Evolutionary conservation across 2,888 invertebrate species (phyloP).

Genomic region (Coleophora flavipennella): DNA sequence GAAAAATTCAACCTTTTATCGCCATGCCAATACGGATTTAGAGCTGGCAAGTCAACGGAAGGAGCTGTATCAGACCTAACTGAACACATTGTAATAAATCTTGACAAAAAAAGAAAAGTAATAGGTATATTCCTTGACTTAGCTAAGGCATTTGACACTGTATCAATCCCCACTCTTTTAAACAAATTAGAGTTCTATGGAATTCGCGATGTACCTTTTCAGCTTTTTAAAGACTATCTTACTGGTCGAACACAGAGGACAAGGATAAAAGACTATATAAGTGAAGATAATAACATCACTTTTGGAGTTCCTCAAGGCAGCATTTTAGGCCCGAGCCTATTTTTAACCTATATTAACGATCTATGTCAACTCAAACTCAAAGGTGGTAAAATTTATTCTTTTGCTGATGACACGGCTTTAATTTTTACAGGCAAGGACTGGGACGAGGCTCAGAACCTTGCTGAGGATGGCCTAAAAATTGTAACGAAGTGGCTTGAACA

Average conservation of each 20-base stretch:
- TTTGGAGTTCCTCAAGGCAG: neutral
- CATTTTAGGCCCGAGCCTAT: neutral
- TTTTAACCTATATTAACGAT: neutral
- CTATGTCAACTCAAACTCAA: no score
- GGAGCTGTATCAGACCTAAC: neutral
- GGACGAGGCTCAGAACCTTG: no score
- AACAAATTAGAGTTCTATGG: no score
- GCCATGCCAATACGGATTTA: neutral
- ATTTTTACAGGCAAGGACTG: no score
- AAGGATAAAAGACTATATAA: neutral
- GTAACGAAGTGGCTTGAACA: no score
- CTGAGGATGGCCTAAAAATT: no score
- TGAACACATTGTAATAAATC: neutral
- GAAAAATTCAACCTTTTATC: no score
- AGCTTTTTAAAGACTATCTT: neutral
- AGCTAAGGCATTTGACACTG: neutral
- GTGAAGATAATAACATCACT: neutral
- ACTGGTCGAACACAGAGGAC: neutral
- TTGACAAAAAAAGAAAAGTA: neutral
- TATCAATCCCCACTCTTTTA: neutral
- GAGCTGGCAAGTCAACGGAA: neutral
- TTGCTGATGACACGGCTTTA: no score
- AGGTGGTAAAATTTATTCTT: no score
- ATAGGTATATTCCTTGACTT: neutral
- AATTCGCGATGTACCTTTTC: neutral